Conservation (phyloP, 2,113 vertebrate genomes). For the Ceratotherium simum region DNA sequence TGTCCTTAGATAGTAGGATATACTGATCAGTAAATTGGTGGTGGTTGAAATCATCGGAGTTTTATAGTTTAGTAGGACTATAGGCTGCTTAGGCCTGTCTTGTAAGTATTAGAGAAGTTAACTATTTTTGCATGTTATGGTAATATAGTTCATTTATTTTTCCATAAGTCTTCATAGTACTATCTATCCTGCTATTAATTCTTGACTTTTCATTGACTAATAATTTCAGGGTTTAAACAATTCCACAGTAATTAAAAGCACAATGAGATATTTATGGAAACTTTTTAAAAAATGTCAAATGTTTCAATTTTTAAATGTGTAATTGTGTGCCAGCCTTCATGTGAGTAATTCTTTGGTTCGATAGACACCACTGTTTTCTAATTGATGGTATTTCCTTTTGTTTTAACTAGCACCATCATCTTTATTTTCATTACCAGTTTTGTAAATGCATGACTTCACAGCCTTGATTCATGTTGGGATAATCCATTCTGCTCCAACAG, state of each 20-base stretch:
- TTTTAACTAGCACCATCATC: not conserved
- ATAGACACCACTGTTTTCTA: not conserved
- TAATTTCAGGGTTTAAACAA: conserved; percentile 35
- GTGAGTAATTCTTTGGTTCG: conserved; percentile 26
- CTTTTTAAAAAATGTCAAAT: conserved; percentile 48
- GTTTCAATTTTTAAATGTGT: conserved; percentile 34
- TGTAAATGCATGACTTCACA: not conserved
- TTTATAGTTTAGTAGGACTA: not conserved
- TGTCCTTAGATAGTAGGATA: not conserved
- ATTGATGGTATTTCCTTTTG: conserved; percentile 37
- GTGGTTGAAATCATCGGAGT: not conserved
- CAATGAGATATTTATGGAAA: conserved; percentile 23
- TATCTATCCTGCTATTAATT: not conserved
- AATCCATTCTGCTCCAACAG: not conserved
- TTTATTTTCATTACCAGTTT: conserved; percentile 8
- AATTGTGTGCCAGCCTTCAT: not conserved
- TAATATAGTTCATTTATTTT: not conserved
- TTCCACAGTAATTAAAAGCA: conserved; percentile 58
- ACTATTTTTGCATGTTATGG: not conserved
- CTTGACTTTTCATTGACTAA: conserved; percentile 47
- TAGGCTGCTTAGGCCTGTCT: not conserved
- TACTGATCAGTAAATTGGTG: not conserved
- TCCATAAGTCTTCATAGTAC: not conserved
- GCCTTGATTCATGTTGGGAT: not conserved
- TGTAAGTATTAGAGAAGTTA: not conserved